Base-by-base conservation (phyloP, 1,140 invertebrate genomes). In the Copidosoma floridanum region DNA sequence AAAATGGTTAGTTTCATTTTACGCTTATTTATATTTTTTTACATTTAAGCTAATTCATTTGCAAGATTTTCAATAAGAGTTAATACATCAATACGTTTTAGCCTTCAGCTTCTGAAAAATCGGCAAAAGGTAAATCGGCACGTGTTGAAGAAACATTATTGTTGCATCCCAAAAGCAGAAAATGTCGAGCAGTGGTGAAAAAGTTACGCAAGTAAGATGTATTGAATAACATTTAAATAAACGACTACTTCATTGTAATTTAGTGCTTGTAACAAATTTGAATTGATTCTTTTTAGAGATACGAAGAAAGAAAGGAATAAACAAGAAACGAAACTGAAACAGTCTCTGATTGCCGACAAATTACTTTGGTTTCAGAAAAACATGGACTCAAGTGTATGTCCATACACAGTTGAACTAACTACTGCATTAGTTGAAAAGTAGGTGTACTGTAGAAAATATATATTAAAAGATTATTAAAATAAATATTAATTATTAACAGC, bases 161-260 rank as follows among this genome's bases (percentile, higher is more conserved):
- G 64, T 18, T 73, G 11, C 90, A 92, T 78, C 89, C 89, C 8
- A 90, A 90, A 68, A 91, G 89, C 64, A 83, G 90, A 64, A 91
- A 90, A 80, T 88, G 88, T 1, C 81, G 84, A 61, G 85, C 87
- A 12, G 74, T 91, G 29, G 80, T 82, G 2, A 89, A 86, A 71
- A 86, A 89, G 70, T 77, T 85, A 11, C 85, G 85, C 52, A 88
- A 80, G 82, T 84, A 77, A 68, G 59, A 63, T n/a, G n/a, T n/a
- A n/a, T n/a, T n/a, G n/a, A n/a, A n/a, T n/a, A n/a, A n/a, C n/a
- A n/a, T n/a, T 53, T 54, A 35, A 21, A 38, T 64, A 35, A 26
- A 52, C 32, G 23, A 29, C 27, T 6, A 47, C 12, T 32, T 32
- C 29, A 8, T 12, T 32, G 29, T 32, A 32, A 32, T 12, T 32